Evolutionary conservation across 2,797 vertebrate species (phyloP).

Genomic region (Sebastes itinus): DNA sequence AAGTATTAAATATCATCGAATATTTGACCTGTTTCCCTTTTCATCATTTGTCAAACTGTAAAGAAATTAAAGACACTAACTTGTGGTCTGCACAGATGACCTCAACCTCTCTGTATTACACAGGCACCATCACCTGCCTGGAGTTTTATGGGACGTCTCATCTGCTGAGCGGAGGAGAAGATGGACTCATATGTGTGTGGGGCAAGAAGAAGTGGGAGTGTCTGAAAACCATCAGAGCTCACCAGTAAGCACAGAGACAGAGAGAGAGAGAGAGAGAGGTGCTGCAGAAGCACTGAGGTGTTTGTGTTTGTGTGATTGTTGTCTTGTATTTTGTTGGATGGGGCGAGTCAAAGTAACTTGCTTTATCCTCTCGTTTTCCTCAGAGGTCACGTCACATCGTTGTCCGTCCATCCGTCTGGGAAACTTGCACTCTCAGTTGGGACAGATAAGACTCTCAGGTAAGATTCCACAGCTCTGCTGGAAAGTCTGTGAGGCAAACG

Average conservation of each 20-base stretch:
- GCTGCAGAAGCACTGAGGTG: not conserved
- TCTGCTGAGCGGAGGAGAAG: slow-evolving; percentile 93
- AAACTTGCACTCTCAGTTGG: slow-evolving; percentile 95
- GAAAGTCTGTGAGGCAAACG: accelerated
- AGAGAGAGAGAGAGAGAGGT: not conserved
- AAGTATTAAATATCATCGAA: not conserved
- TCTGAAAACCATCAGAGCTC: slow-evolving; percentile 92
- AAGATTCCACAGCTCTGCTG: slow-evolving; percentile 18
- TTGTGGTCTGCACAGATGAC: not conserved
- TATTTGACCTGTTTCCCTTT: not conserved
- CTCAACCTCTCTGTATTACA: not conserved
- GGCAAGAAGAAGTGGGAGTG: slow-evolving; percentile 96
- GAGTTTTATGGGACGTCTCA: slow-evolving; percentile 91
- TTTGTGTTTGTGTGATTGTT: not conserved
- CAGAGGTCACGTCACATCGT: slow-evolving; percentile 91
- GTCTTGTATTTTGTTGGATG: not conserved
- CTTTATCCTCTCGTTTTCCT: not conserved
- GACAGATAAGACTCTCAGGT: slow-evolving; percentile 97
- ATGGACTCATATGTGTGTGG: slow-evolving; percentile 96
- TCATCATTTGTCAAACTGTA: not conserved
- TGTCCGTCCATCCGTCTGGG: slow-evolving; percentile 96
- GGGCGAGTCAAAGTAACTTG: not conserved
- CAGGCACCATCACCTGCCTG: slow-evolving; percentile 89
- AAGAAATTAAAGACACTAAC: not conserved
- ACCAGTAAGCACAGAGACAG: slow-evolving; percentile 84